Evolutionary conservation across 2,113 vertebrate species (phyloP), one percentile per base, ranked within the genome.

Genomic region (Clarias batrachus): DNA sequence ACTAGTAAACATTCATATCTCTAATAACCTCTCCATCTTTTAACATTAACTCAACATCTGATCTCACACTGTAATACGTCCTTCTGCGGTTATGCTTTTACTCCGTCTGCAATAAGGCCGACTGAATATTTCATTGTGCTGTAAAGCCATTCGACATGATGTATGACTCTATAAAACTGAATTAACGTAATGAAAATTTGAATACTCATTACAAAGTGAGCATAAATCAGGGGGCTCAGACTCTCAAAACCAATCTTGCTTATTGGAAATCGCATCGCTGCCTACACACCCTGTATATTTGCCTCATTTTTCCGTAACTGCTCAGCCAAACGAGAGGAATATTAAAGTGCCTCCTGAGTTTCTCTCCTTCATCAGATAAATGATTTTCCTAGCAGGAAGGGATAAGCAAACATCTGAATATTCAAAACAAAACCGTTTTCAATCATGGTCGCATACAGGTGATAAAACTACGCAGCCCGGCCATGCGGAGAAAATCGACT

Each of bases 121-220:
- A 33, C 6, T 57, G 83, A 63, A 85, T 76, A 76, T 84, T 62
- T 84, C 70, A 63, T 81, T 17, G 56, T 81, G 54, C 78, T 81
- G 65, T 81, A 81, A 86, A 81, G 48, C 52, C 52, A 19, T 81
- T 54, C 52, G 65, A 48, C 78, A n/a, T 81, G 85, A 86, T 73
- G 78, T 81, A 73, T 12, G 78, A 48, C 30, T 62, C 66, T 52
- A 71, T 86, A 73, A 81, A 86, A 81, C 56, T 27, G 66, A 86
- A 71, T 86, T 81, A 86, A 81, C 85, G 17, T 86, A 81, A 86
- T 86, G 78, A 80, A 81, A 81, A 70, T 86, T 81, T 86, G 85
- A 81, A 86, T 71, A 80, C 76, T 81, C 78, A 66, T 81, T 81
- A 60, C n/a, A 73, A 81, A 81, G 54, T 2, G 4, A 16, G 77